These are phyloP conservation scores for Dastarcus helophoroides DNA, from an alignment of 2,888 invertebrate species.

Conservation along the genomic window DNA sequence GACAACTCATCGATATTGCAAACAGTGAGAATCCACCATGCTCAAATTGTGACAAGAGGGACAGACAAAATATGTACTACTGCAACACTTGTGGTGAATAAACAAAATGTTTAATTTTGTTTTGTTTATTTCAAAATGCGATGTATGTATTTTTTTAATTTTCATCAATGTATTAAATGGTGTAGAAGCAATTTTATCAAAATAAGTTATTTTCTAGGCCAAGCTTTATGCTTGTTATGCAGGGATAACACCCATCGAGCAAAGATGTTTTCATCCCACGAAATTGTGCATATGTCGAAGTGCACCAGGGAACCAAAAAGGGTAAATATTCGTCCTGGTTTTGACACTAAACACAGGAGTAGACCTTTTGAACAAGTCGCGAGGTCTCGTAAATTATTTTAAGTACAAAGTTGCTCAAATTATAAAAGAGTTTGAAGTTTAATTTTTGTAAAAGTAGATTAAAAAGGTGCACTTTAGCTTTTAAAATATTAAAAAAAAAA, in stretches of 20 bases:
- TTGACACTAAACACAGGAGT: too few species aligned
- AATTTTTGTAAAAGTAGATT: too few species aligned
- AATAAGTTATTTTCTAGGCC: slow-evolving; percentile 38
- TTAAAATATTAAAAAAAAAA: too few species aligned
- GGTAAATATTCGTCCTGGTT: slow-evolving; percentile 33
- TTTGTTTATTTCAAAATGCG: slow-evolving; percentile 9
- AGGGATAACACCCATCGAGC: slow-evolving; percentile 63
- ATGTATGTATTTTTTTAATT: slow-evolving; percentile 9
- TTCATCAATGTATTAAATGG: slow-evolving; percentile 12
- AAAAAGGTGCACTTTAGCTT: too few species aligned
- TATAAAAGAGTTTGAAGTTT: too few species aligned
- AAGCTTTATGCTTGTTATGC: slow-evolving; percentile 59
- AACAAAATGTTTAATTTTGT: slow-evolving; percentile 13
- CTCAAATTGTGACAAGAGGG: slow-evolving; percentile 65
- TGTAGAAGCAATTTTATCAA: background rate
- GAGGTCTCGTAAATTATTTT: too few species aligned
- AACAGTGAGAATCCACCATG: slow-evolving; percentile 62
- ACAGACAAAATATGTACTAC: slow-evolving; percentile 60
- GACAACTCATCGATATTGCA: slow-evolving; percentile 58
- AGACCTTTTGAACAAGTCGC: too few species aligned
- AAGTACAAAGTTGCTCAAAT: too few species aligned
- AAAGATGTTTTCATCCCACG: slow-evolving; percentile 65
- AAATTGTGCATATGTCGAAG: slow-evolving; percentile 60
- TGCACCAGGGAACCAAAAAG: slow-evolving; percentile 56
- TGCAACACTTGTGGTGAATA: slow-evolving; percentile 62